Base-by-base conservation (phyloP, 2,113 vertebrate species). In the Neodontobutis hainanensis region DNA sequence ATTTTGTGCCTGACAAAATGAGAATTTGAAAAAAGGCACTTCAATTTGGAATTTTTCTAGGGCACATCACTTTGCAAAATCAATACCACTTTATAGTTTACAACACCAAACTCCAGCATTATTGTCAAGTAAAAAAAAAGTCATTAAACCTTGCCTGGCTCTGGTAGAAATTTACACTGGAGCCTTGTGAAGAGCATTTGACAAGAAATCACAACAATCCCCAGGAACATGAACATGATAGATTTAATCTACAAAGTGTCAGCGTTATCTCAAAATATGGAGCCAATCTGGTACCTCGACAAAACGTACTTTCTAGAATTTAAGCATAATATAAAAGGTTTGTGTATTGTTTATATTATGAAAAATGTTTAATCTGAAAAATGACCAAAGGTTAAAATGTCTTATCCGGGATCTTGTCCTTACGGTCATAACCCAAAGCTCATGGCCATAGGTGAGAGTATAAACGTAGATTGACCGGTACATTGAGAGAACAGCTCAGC, bases 81-180 rank as follows among this genome's bases (percentile, higher is more conserved):
- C 87, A 73, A 82, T 75, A 80, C 48, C 70, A 68, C 63, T 59
- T 14, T 57, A 78, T 35, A 47, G 55, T 81, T 83, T 77, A 77
- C 45, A 60, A 63, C 63, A 43, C 7, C 45, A 38, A 70, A 55
- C 55, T 36, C 51, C 4, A 9, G 57, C 35, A 66, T 68, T 57
- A 61, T 84, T 64, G 73, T 68, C 50, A 60, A 38, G 61, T 62
- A 69, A 35, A 73, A 67, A 52, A 62, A 74, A 69, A 36, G 50
- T 27, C 49, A 65, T 73, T 64, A 68, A 70, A 78, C 68, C 68
- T 7, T 56, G 51, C 12, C 38, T 50, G 32, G 44, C 53, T 38
- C 55, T 77, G 53, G 46, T 19, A 2, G 12, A 15, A 16, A 3
- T 42, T 48, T 8, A 6, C 8, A 3, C 46, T 42, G 6, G 3